A percentile compares a stretch with the other conserved stretches of the same genome.
phyloP scores from a whole-genome alignment of 64 coral and sea anemone species.

The Dendrophyllia cribrosa region DNA sequence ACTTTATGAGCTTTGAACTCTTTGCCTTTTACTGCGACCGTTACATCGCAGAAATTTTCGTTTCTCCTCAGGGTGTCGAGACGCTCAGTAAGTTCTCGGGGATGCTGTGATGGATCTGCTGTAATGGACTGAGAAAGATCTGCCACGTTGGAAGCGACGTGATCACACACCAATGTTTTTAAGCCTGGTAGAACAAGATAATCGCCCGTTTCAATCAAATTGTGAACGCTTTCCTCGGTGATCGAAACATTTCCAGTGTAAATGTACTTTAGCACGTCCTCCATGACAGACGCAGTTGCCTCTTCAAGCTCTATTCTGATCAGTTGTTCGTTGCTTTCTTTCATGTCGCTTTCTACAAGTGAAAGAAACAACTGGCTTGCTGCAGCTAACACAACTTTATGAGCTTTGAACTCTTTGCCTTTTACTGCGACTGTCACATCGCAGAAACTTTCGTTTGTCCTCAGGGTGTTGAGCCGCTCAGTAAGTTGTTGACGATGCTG shows the following conservation, averaged over 20 bases:
- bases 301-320: neutral
- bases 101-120: neutral
- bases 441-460: neutral
- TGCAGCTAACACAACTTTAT: neutral
- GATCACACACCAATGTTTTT: neutral
- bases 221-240: neutral
- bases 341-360: neutral
- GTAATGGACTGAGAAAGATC: neutral
- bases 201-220: constrained; percentile 11
- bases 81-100: neutral
- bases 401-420: neutral
- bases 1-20: neutral
- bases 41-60: neutral
- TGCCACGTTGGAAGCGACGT: neutral
- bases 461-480: neutral
- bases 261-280: neutral
- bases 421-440: neutral
- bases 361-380: neutral
- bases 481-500: neutral
- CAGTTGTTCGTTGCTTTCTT: neutral
- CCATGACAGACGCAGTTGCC: neutral
- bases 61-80: neutral
- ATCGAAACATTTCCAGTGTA: constrained; percentile 15
- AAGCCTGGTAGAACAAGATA: constrained; percentile 12
- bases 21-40: neutral